Base-by-base conservation (phyloP, 2,113 vertebrate genomes). In the Nibea coibor region DNA sequence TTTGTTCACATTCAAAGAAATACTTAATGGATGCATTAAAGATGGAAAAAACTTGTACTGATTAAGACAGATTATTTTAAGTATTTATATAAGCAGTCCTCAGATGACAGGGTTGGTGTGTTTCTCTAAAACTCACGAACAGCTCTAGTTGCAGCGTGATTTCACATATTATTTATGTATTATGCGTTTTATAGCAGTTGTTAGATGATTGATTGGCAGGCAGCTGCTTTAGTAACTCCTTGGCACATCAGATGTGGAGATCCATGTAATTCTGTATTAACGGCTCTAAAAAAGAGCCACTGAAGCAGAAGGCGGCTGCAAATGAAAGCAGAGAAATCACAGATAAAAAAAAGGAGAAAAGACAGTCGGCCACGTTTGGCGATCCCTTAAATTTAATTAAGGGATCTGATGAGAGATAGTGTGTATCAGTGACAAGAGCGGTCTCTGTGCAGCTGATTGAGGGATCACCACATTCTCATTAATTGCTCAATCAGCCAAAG, bases 401-500 rank as follows among this genome's bases (percentile, higher is more conserved):
- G 59, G 76, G 63, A 76, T 78, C 65, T 83, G 90, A 88, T 10
- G 68, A 83, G 71, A 22, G 62, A 72, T 81, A 47, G 74, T 24
- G 59, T 65, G 80, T 61, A 56, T 76, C 72, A 42, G 67, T 59
- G 88, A 82, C 64, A 68, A 56, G 81, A 84, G 78, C 48, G 15
- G 83, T 82, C 75, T 90, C 80, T 75, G 67, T 58, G 86, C 78
- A 45, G 80, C 82, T 86, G 93, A 91, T 88, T 86, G 90, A 78
- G 67, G 88, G 76, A 91, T 89, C 89, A 82, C 88, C 80, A 70
- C 75, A 66, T 80, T 84, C 92, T 94, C 95, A 96, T 96, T 96
- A 96, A 94, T 93, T 94, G 92, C 87, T 95, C 94, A 91, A 90
- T 93, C 94, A 88, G 92, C 93, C 92, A 90, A 86, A 89, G 89